Conservation (phyloP, 2,888 invertebrate genomes). For the Nezara viridula region DNA sequence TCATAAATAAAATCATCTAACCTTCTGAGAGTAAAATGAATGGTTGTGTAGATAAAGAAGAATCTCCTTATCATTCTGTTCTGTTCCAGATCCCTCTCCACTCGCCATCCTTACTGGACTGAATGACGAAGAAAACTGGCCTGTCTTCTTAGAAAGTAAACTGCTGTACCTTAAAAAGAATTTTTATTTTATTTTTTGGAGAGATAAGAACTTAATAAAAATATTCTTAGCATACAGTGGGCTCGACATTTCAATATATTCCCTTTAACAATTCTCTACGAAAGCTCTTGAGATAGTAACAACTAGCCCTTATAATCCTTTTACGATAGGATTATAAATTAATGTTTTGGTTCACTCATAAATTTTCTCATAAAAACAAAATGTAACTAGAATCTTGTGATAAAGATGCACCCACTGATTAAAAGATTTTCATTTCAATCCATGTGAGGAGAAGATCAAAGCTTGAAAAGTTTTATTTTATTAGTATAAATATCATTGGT, state of each 20-base stretch:
- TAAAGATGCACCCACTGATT: background rate
- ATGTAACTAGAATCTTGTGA: background rate
- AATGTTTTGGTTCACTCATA: slow-evolving; percentile 5
- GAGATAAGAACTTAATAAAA: background rate
- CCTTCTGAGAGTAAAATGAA: slow-evolving; percentile 62
- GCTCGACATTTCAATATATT: background rate
- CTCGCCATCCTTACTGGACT: slow-evolving; percentile 53
- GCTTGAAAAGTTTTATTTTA: background rate
- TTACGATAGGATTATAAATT: background rate
- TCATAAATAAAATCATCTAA: slow-evolving; percentile 2
- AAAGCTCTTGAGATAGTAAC: background rate
- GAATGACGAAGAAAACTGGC: slow-evolving; percentile 24
- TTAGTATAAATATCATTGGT: background rate
- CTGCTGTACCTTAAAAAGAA: background rate
- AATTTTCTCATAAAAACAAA: background rate
- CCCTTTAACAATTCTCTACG: background rate
- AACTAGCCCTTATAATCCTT: background rate
- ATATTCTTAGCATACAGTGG: background rate
- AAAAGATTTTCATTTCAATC: background rate
- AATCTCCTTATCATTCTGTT: slow-evolving; percentile 28
- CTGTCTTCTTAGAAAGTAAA: slow-evolving; percentile 20
- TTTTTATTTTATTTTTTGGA: background rate
- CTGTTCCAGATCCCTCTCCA: background rate
- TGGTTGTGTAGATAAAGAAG: slow-evolving; percentile 60
- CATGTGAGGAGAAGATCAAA: background rate